Evolutionary conservation across 2,888 invertebrate genomes (phyloP), one percentile per base, ranked within the genome.

Genomic region (Microctonus brassicae): DNA sequence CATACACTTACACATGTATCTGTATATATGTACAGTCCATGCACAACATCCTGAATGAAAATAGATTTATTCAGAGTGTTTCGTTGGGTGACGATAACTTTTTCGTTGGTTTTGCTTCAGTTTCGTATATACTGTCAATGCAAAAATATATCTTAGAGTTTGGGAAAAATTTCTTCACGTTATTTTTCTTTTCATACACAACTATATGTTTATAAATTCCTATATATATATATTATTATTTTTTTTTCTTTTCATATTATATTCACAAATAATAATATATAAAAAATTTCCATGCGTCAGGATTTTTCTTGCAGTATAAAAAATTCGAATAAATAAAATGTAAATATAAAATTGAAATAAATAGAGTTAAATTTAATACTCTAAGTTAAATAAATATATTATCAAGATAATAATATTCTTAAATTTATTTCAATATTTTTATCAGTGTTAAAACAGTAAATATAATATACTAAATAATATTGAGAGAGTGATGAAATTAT

Each of bases 31-130:
- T 60, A 36, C 20, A 60, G 17, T 17, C n/a, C 29, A 26, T 52
- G 42, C 20, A 64, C 26, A 63, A 58, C 58, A 58, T 58, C 58
- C 58, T 63, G 42, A 26, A 61, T 61, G 26, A 42, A 63, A 42
- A 55, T 36, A 55, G 52, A 65, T 65, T 53, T 65, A 53, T 65
- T 53, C 36, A 55, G 10, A 39, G 9, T 29, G 17, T 17, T n/a
- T 33, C 1, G 33, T 13, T 58, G 29, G 63, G 6, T n/a, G 42
- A 17, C 39, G 63, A 64, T 64, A 64, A 64, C 26, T 64, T 64
- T 64, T 64, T 36, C 60, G 60, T 17, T 10, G n/a, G 33, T 17
- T 20, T 60, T 20, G 9, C n/a, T 17, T 20, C 60, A 34, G 20
- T 34, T 47, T 47, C 9, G 5, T 47, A n/a, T 47, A n/a, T 47